These are phyloP conservation scores for Passer domesticus DNA, from an alignment of 2,113 vertebrate genomes.

Conservation along the genomic window DNA sequence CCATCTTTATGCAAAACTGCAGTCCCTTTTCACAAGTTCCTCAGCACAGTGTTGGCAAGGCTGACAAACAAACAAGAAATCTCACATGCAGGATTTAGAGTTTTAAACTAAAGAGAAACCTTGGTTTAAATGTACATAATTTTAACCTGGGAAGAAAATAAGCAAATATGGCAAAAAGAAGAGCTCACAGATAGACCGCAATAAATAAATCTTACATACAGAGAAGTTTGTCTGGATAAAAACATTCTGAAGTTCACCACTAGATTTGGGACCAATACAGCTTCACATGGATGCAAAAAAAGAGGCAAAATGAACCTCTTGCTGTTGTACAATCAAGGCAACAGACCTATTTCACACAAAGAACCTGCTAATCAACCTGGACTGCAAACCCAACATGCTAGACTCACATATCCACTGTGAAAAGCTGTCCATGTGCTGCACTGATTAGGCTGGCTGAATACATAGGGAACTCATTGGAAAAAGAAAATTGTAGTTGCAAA, in stretches of 20 bases:
- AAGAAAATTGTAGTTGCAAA: background rate
- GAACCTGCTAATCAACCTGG: background rate
- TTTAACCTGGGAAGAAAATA: constrained; percentile 27
- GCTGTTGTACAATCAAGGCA: background rate
- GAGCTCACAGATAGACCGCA: background rate
- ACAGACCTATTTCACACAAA: background rate
- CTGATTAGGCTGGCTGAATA: background rate
- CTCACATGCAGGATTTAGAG: background rate
- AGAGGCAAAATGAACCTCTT: background rate
- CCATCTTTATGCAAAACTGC: constrained; percentile 1
- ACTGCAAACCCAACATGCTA: background rate
- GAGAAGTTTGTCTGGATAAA: background rate
- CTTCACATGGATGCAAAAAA: background rate
- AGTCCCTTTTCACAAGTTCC: constrained; percentile 23
- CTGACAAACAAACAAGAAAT: constrained; percentile 31
- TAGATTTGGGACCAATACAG: background rate
- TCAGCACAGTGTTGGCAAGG: constrained; percentile 37
- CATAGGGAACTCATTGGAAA: background rate
- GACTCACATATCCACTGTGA: background rate
- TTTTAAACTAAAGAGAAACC: constrained; percentile 41
- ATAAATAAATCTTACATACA: background rate
- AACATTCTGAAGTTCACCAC: background rate
- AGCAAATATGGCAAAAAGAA: background rate
- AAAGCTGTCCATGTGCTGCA: background rate
- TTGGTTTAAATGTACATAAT: background rate